A percentile compares a stretch with the other conserved stretches of the same genome.
Conservation (phyloP, 1,140 invertebrate genomes). For the Branchinecta lindahli region DNA sequence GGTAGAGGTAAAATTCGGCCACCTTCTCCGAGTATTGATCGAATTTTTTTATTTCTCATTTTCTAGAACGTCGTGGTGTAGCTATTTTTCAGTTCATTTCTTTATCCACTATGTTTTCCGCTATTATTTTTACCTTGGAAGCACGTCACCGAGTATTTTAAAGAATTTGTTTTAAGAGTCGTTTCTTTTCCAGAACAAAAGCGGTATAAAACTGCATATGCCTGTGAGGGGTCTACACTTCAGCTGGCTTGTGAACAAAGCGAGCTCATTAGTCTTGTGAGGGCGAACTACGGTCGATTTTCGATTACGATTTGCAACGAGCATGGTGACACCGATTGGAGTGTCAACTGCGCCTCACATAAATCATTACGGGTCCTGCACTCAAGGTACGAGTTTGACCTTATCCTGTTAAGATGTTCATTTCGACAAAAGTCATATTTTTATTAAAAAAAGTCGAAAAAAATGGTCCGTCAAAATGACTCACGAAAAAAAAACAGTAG, state of each 20-base stretch:
- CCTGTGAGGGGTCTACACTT: constrained; percentile 78
- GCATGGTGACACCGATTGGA: constrained; percentile 89
- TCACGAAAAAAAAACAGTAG: too few species aligned
- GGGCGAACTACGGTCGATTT: constrained; percentile 89
- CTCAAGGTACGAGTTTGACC: constrained; percentile 51
- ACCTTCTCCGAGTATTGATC: too few species aligned
- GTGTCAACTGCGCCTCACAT: constrained; percentile 82
- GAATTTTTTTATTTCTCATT: too few species aligned
- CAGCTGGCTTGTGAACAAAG: constrained; percentile 72
- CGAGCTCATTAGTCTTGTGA: constrained; percentile 72
- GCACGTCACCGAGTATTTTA: too few species aligned
- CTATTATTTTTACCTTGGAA: too few species aligned
- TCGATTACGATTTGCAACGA: constrained; percentile 92
- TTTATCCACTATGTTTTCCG: too few species aligned
- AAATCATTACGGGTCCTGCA: constrained; percentile 62
- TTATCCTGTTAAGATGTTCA: neutral
- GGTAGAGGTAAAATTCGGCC: too few species aligned
- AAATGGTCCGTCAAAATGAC: too few species aligned
- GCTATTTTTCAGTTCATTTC: too few species aligned
- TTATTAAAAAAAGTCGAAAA: too few species aligned
- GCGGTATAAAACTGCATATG: constrained; percentile 75
- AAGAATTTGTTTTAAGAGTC: neutral
- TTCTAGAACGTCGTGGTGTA: too few species aligned
- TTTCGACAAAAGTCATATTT: neutral
- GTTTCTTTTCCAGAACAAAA: constrained; percentile 32